A percentile compares a stretch with the other conserved stretches of the same genome.
Conservation (phyloP, 2,113 vertebrate genomes). For the human region DNA sequence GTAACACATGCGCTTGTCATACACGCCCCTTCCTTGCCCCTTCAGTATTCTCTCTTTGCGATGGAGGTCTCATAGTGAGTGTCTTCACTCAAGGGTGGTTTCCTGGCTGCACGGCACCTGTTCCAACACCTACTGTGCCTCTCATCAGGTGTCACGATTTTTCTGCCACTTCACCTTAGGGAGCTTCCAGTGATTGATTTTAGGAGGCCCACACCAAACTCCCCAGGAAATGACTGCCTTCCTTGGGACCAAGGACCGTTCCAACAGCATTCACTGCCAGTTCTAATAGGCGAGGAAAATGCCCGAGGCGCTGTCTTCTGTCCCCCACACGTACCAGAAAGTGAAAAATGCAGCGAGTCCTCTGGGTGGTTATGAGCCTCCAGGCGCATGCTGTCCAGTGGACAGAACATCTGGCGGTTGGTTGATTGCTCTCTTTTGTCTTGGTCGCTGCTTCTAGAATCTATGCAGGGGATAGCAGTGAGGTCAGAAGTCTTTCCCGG, state of each 20-base stretch:
- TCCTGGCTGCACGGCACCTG: background rate
- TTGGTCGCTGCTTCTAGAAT: background rate
- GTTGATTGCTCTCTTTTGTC: background rate
- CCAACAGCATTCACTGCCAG: conserved; percentile 70
- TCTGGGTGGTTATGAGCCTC: background rate
- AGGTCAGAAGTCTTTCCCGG: background rate
- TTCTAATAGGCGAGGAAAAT: background rate
- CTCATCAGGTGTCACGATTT: background rate
- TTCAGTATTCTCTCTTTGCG: no score
- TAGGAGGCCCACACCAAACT: background rate
- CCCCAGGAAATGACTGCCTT: background rate
- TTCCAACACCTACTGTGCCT: background rate
- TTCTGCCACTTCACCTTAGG: background rate
- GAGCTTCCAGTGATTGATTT: background rate
- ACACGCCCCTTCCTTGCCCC: background rate
- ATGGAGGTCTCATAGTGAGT: accelerated
- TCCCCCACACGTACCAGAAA: accelerated
- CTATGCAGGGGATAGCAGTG: background rate
- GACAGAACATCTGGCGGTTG: background rate
- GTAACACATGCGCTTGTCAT: accelerated
- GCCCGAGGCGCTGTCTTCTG: accelerated
- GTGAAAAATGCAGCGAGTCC: no score
- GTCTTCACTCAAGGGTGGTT: background rate
- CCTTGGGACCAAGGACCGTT: background rate
- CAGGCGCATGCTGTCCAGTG: background rate